Percentiles rank a stretch among this genome's conserved stretches.
These are phyloP conservation scores for Hydropotes inermis DNA, from an alignment of 2,113 vertebrate genomes.

Conservation along the genomic window DNA sequence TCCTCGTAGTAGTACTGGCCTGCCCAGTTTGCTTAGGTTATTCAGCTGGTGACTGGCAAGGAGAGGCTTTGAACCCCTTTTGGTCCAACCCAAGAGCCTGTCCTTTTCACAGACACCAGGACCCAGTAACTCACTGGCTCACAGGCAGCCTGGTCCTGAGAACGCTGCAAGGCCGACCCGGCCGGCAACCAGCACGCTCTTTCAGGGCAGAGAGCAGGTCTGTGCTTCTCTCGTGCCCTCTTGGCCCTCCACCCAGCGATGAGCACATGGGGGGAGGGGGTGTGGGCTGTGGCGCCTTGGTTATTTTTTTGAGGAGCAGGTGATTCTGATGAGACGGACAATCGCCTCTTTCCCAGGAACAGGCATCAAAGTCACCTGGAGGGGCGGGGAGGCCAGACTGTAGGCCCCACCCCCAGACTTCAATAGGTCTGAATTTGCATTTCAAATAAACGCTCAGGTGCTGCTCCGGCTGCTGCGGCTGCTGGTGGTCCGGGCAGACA, in stretches of 20 bases:
- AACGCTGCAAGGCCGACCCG: background rate
- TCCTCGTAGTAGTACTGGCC: background rate
- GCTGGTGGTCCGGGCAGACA: background rate
- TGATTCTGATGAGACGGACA: background rate
- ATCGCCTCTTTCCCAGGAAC: background rate
- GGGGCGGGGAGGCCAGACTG: too few relatives aligned
- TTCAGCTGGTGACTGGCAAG: background rate
- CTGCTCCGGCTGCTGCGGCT: background rate
- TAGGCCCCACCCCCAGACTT: background rate
- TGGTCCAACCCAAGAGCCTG: background rate
- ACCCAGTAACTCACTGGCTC: background rate
- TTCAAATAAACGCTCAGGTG: background rate
- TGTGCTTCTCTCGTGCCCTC: background rate
- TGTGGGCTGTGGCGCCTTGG: background rate
- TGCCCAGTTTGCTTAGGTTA: background rate
- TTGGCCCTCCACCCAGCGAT: background rate
- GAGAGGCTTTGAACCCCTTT: background rate
- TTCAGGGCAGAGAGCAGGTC: background rate
- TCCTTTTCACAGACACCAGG: background rate
- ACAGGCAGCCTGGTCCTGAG: too few relatives aligned
- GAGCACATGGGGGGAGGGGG: accelerated
- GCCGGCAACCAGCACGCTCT: accelerated
- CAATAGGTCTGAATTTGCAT: background rate
- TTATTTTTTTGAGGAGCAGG: background rate
- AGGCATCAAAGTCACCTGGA: too few relatives aligned